A percentile compares a stretch with the other conserved stretches of the same genome.
These are phyloP conservation scores for Raphicerus campestris DNA, from an alignment of 2,113 vertebrate species.

Conservation along the genomic window DNA sequence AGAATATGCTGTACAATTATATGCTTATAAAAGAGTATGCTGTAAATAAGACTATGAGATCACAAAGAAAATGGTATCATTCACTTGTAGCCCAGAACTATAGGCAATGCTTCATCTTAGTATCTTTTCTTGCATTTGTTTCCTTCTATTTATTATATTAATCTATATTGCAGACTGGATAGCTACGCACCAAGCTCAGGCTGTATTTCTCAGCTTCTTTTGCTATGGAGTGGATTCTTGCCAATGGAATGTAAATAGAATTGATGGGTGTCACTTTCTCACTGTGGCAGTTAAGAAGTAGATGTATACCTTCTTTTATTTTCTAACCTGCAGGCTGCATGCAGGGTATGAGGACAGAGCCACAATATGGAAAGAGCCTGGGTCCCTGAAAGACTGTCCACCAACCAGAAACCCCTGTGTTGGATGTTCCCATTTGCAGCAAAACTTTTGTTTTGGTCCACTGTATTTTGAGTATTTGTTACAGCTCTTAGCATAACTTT, in stretches of 20 bases:
- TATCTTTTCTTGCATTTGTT: background rate
- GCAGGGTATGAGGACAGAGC: background rate
- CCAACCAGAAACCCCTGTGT: background rate
- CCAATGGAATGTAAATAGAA: background rate
- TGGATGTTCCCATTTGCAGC: background rate
- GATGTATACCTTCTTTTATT: background rate
- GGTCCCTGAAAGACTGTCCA: background rate
- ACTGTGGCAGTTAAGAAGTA: background rate
- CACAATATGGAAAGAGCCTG: background rate
- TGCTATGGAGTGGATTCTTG: background rate
- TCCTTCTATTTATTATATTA: background rate
- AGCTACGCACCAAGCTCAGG: background rate
- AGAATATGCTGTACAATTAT: background rate
- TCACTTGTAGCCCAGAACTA: background rate
- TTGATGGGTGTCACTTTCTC: background rate
- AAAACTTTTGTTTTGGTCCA: background rate
- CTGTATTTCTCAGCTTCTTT: background rate
- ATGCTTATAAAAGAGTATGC: background rate
- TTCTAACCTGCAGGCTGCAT: background rate
- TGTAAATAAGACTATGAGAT: background rate
- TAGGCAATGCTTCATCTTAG: background rate
- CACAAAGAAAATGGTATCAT: background rate
- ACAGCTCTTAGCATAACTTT: background rate
- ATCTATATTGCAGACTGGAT: background rate
- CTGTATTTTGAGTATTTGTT: background rate